A percentile compares a stretch with the other conserved stretches of the same genome.
Evolutionary conservation across 2,888 invertebrate genomes (phyloP).

Genomic region (Calameuta idolon): DNA sequence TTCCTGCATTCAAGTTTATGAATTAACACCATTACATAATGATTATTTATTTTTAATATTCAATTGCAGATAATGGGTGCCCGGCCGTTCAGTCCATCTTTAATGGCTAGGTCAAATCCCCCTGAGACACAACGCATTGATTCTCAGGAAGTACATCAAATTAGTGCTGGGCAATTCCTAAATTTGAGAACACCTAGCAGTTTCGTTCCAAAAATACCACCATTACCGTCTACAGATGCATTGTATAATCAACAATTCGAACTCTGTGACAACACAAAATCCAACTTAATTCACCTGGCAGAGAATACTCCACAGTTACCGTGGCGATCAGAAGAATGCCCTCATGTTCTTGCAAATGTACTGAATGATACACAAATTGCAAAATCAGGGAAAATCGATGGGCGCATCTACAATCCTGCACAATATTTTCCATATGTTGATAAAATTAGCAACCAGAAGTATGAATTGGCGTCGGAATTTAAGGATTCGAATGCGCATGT

Average conservation of each 20-base stretch:
- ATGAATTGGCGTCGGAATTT: neutral
- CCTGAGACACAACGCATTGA: conserved; percentile 26
- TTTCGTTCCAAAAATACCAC: conserved; percentile 50
- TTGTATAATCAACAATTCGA: conserved; percentile 15
- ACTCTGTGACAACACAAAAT: conserved; percentile 11
- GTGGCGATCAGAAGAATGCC: conserved; percentile 38
- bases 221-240: conserved; percentile 11
- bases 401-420: conserved; percentile 26
- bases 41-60: neutral
- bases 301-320: conserved; percentile 5
- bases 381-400: conserved; percentile 27
- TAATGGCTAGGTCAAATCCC: conserved; percentile 34
- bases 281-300: conserved; percentile 8
- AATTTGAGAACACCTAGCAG: conserved; percentile 62
- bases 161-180: conserved; percentile 15
- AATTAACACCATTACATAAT: neutral
- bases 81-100: conserved; percentile 49
- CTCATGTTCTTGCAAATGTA: conserved; percentile 39
- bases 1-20: too few species aligned
- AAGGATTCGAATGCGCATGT: neutral
- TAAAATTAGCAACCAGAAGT: neutral
- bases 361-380: conserved; percentile 31
- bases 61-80: conserved; percentile 50
- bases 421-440: neutral
- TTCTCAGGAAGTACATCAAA: conserved; percentile 39